Evolutionary conservation across 2,888 invertebrate species (phyloP), one percentile per base, ranked within the genome.

Genomic region (Disparrhopalites patrizii): DNA sequence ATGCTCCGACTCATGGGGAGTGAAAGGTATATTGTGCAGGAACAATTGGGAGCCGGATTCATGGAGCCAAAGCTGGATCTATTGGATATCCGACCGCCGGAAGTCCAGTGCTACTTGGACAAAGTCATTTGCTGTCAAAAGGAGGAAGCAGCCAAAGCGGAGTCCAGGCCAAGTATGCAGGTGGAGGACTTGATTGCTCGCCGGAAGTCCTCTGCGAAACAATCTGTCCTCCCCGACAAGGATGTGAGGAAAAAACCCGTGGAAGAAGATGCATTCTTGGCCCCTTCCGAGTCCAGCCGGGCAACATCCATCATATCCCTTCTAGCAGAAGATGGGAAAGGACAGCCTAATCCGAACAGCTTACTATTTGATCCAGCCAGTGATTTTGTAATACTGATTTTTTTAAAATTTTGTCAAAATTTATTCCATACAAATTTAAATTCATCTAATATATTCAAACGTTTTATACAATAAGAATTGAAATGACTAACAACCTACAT

Each of bases 11-110:
- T 75, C 20, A 23, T 72, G 25, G 70, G 67, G 3, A 70, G 68
- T 55, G 72, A 73, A 57, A 65, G 67, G 47, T 71, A 65, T 40
- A 66, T 75, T 33, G 68, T 70, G 54, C 71, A 72, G 30, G 71
- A 69, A 18, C 72, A 73, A 36, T 50, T 75, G 1, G 72, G 72
- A 1, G 43, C 69, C 13, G 64, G 68, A 31, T 61, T 61, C 15
- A 40, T 54, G 0, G 47, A 64, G 18, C 65, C 63, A 10, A 65
- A 68, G 51, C 20, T 72, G 23, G n/a, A 47, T 2, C 50, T 52
- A 23, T 50, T 74, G 20, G 70, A 71, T 23, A 60, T 62, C 20
- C 64, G 71, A 15, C 74, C 74, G 8, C 52, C 23, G 20, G 63
- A 67, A 62, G 68, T 73, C 15, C 68, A 68, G 13, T 63, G 58